A percentile compares a stretch with the other conserved stretches of the same genome.
phyloP scores from a whole-genome alignment of 2,888 invertebrate species.

The Amblyjoppa fuscipennis region DNA sequence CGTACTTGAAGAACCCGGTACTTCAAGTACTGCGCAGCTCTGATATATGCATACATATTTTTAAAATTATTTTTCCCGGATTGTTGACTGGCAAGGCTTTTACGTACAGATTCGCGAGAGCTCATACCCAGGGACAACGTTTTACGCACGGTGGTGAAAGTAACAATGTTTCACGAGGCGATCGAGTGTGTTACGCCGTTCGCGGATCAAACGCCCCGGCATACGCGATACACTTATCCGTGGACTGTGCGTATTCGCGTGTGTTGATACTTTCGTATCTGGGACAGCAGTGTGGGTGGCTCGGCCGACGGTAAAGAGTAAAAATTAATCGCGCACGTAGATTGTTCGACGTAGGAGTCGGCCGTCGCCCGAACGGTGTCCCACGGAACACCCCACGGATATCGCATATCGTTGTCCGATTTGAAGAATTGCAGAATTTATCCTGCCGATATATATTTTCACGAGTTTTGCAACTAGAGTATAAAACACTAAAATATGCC shows the following conservation, averaged over 20 bases:
- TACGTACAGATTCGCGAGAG: slow-evolving; percentile 13
- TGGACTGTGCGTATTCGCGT: slow-evolving; percentile 16
- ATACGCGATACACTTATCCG: slow-evolving; percentile 5
- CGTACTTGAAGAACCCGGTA: too few relatives aligned
- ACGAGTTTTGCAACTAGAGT: neutral
- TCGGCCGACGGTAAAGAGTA: slow-evolving; percentile 28
- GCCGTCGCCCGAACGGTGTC: slow-evolving; percentile 17
- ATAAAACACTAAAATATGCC: neutral
- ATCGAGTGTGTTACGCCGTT: slow-evolving; percentile 45
- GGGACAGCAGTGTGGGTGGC: slow-evolving; percentile 67
- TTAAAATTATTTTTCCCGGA: slow-evolving; percentile 25
- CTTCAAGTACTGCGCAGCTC: too few relatives aligned
- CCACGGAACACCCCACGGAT: neutral
- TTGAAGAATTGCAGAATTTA: slow-evolving; percentile 1
- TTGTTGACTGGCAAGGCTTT: slow-evolving; percentile 39
- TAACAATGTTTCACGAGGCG: slow-evolving; percentile 54
- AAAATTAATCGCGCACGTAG: slow-evolving; percentile 17
- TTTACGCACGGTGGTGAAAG: slow-evolving; percentile 62
- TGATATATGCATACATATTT: neutral
- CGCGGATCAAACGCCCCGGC: slow-evolving; percentile 24
- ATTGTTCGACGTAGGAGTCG: slow-evolving; percentile 44
- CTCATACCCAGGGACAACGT: slow-evolving; percentile 23
- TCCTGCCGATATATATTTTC: neutral
- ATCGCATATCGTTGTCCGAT: slow-evolving; percentile 7
- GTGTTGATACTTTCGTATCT: slow-evolving; percentile 57